These are phyloP conservation scores for Zoroaster sp. DNA, from an alignment of 53 echinoderm and acorn worm species.

Conservation along the genomic window DNA sequence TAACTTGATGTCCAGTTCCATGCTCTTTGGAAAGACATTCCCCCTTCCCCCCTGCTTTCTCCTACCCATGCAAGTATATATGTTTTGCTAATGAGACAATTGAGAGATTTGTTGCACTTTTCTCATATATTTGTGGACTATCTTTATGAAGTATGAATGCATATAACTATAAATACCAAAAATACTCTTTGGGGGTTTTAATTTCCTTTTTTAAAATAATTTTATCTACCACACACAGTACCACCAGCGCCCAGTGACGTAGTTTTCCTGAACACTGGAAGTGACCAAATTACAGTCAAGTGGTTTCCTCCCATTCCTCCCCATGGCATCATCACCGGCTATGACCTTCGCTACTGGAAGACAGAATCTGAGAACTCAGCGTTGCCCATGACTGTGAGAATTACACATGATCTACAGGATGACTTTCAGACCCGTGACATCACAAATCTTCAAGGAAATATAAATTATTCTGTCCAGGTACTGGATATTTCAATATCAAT, in stretches of 20 bases:
- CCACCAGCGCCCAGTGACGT: neutral
- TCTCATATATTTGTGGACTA: neutral
- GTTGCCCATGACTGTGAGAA: neutral
- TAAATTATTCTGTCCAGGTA: neutral
- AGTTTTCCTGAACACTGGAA: neutral
- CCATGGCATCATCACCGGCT: conserved; percentile 48
- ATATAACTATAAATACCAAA: neutral
- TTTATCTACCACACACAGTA: neutral
- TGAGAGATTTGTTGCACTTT: too few species aligned
- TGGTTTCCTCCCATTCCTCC: conserved; percentile 57
- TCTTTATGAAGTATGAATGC: neutral
- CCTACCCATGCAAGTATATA: too few species aligned
- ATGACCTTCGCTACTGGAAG: conserved; percentile 31
- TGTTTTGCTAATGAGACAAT: too few species aligned
- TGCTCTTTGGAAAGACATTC: too few species aligned
- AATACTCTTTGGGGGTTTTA: too few species aligned
- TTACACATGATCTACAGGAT: neutral
- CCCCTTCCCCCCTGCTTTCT: too few species aligned
- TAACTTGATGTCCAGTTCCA: too few species aligned
- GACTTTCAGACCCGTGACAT: neutral
- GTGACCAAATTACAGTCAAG: neutral
- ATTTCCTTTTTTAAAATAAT: neutral
- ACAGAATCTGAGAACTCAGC: neutral
- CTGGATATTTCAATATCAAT: neutral
- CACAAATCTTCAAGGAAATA: neutral